Conservation (phyloP, 1,140 invertebrate genomes). For the Anastrepha ludens region DNA sequence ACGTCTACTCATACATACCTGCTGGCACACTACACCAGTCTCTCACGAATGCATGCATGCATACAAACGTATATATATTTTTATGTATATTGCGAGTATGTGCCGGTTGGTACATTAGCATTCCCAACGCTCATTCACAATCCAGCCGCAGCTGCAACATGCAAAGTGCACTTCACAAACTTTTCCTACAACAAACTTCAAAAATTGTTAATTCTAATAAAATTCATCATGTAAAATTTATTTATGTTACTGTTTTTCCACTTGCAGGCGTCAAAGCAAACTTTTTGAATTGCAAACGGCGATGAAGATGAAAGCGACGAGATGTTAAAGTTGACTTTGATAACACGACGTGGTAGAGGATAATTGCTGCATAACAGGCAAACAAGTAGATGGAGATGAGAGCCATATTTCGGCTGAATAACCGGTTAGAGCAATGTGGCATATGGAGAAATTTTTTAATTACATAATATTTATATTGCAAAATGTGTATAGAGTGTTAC, state of each 20-base stretch:
- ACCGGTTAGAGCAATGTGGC: too few relatives aligned
- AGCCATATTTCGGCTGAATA: too few relatives aligned
- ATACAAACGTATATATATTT: too few relatives aligned
- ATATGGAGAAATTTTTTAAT: too few relatives aligned
- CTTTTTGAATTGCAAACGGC: constrained; percentile 8
- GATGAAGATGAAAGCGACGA: constrained; percentile 7
- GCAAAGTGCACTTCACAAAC: constrained; percentile 35
- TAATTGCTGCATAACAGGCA: background rate
- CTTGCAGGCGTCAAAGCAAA: constrained; percentile 38
- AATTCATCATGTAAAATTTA: constrained; percentile 46
- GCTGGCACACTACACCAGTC: too few relatives aligned
- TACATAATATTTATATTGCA: too few relatives aligned
- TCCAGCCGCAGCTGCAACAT: constrained; percentile 4
- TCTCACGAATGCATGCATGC: too few relatives aligned
- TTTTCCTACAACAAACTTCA: constrained; percentile 36
- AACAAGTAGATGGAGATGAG: too few relatives aligned
- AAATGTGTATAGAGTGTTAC: too few relatives aligned
- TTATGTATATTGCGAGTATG: too few relatives aligned
- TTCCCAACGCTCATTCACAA: background rate
- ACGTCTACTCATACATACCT: too few relatives aligned
- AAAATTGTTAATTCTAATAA: constrained; percentile 43
- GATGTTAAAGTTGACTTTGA: constrained; percentile 12
- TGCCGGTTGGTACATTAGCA: background rate
- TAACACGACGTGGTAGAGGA: background rate
- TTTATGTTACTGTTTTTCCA: constrained; percentile 37